A percentile compares a stretch with the other conserved stretches of the same genome.
These are phyloP conservation scores for Plebejus anna DNA, from an alignment of 2,888 invertebrate species.

Conservation along the genomic window DNA sequence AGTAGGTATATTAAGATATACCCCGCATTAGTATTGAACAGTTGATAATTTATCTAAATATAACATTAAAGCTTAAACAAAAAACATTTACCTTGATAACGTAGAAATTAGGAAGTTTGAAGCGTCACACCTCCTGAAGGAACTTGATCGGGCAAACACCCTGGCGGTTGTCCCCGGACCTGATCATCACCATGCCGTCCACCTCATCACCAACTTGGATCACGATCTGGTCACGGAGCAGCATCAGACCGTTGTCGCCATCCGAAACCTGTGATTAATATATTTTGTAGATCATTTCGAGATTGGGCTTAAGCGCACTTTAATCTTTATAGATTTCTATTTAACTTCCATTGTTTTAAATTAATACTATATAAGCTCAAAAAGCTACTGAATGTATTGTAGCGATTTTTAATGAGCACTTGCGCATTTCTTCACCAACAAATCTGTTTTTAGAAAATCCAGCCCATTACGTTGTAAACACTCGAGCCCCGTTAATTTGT, in stretches of 20 bases:
- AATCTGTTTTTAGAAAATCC: neutral
- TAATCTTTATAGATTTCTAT: neutral
- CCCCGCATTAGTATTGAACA: too few species aligned
- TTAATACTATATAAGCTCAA: too few species aligned
- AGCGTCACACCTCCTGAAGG: constrained; percentile 95
- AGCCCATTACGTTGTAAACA: neutral
- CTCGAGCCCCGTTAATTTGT: neutral
- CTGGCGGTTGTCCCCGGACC: constrained; percentile 95
- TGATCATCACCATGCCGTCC: constrained; percentile 95
- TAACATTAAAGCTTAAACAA: neutral
- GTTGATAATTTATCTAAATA: too few species aligned
- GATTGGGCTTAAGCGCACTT: neutral
- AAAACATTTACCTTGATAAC: constrained; percentile 52
- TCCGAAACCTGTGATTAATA: constrained; percentile 86
- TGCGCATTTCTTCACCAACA: neutral
- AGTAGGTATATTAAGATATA: too few species aligned
- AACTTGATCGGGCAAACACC: constrained; percentile 96
- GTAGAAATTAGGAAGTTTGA: constrained; percentile 64
- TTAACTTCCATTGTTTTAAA: too few species aligned
- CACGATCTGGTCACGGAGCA: constrained; percentile 95
- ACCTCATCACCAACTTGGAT: constrained; percentile 94
- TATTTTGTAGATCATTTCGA: neutral
- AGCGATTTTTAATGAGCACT: neutral
- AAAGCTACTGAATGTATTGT: too few species aligned
- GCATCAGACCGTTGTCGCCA: constrained; percentile 88